A percentile compares a stretch with the other conserved stretches of the same genome.
Evolutionary conservation across 2,113 vertebrate species (phyloP).

Genomic region (Indicator maculatus): DNA sequence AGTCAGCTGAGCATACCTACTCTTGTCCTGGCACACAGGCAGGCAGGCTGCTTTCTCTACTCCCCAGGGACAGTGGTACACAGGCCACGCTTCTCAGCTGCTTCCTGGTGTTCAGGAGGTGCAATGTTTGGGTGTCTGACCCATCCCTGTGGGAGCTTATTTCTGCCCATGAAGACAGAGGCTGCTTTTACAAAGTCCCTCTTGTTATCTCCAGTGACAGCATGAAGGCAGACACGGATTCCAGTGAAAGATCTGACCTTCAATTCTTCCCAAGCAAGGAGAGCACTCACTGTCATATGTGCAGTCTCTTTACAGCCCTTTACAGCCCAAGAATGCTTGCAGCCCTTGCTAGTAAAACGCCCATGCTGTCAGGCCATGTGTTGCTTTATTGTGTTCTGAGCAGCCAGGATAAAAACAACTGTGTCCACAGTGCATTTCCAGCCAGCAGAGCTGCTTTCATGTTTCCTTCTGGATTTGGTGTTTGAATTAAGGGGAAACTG

Average conservation of each 20-base stretch:
- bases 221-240: fast-evolving
- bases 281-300: fast-evolving
- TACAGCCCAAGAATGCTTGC: background rate
- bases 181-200: background rate
- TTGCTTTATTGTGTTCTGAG: background rate
- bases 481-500: background rate
- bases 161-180: background rate
- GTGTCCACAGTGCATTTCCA: fast-evolving
- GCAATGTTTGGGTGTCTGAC: background rate
- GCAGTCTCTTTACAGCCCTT: background rate
- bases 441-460: background rate
- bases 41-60: background rate
- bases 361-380: background rate
- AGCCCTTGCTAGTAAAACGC: background rate
- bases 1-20: background rate
- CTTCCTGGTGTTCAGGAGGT: background rate
- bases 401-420: background rate
- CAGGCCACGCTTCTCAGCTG: background rate
- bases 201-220: fast-evolving
- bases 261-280: background rate
- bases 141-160: fast-evolving
- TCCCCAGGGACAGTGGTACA: background rate
- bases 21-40: background rate
- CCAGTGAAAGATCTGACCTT: fast-evolving
- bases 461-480: background rate